phyloP scores from a whole-genome alignment of 2,113 vertebrate genomes.

The Callipepla squamata region DNA sequence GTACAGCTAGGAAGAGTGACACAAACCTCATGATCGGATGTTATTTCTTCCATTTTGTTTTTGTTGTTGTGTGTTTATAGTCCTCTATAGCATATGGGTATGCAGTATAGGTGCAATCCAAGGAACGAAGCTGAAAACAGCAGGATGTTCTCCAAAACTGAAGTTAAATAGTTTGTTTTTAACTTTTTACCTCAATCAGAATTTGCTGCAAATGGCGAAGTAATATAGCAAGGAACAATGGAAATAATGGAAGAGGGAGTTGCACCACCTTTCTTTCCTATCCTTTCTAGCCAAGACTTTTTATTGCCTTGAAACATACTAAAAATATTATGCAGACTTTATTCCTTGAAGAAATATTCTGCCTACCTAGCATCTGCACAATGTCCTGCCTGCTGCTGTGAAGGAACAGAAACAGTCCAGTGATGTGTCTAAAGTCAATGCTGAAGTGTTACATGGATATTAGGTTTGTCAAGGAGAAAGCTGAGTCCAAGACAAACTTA shows the following conservation, averaged over 20 bases:
- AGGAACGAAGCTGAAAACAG: not conserved
- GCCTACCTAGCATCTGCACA: not conserved
- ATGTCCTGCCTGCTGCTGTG: not conserved
- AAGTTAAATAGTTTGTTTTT: not conserved
- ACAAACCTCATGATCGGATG: not conserved
- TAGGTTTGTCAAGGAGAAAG: not conserved
- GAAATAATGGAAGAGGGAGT: not conserved
- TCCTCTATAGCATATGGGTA: not conserved
- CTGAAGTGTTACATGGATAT: not conserved
- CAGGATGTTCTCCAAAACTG: not conserved
- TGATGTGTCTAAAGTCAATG: not conserved
- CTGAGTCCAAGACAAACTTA: not conserved
- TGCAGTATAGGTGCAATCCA: not conserved
- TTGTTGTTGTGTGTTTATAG: not conserved
- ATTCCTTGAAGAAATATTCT: not conserved
- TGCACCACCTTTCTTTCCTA: not conserved
- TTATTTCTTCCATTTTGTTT: not conserved
- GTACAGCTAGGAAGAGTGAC: not conserved
- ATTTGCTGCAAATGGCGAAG: not conserved
- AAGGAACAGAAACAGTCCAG: not conserved
- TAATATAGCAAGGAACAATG: not conserved
- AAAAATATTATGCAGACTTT: not conserved
- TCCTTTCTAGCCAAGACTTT: not conserved
- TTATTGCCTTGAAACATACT: not conserved
- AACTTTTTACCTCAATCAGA: not conserved